Evolutionary conservation across 1,140 invertebrate species (phyloP).

Genomic region (Drosophila kurseongensis): DNA sequence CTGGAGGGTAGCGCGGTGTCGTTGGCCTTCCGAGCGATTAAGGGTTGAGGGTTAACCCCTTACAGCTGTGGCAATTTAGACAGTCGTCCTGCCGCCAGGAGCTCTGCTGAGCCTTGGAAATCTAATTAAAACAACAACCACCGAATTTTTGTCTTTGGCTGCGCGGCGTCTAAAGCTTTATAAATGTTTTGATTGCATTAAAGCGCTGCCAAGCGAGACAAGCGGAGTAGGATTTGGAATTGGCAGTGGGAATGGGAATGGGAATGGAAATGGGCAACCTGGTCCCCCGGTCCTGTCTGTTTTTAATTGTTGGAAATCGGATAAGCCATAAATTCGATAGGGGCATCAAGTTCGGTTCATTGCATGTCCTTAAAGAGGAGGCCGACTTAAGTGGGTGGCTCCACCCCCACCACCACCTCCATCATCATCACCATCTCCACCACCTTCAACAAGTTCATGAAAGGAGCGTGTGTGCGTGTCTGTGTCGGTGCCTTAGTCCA

Average conservation of each 20-base stretch:
- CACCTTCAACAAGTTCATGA: conserved; percentile 46
- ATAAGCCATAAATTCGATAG: conserved; percentile 66
- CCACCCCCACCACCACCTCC: neutral
- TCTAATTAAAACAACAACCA: conserved; percentile 83
- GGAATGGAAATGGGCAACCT: neutral
- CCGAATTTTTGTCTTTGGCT: conserved; percentile 77
- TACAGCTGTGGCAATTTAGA: conserved; percentile 81
- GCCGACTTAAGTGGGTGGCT: neutral
- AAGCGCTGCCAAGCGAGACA: conserved; percentile 77
- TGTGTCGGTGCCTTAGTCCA: conserved; percentile 64
- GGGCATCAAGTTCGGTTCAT: conserved; percentile 43
- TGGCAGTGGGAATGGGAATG: neutral
- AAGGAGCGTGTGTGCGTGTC: conserved; percentile 5
- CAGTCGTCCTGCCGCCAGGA: conserved; percentile 59
- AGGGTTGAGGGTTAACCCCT: conserved; percentile 62
- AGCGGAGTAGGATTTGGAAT: neutral
- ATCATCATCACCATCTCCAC: neutral
- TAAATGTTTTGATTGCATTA: conserved; percentile 83
- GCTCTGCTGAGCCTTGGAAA: conserved; percentile 70
- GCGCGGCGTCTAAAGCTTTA: conserved; percentile 70
- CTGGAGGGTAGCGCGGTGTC: neutral
- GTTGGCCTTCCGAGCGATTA: neutral
- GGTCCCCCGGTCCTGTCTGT: conserved; percentile 9
- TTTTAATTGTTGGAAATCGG: conserved; percentile 69
- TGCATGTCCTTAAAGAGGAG: conserved; percentile 15